phyloP scores from a whole-genome alignment of 2,888 invertebrate genomes.

The Pseudanteris insignis region DNA sequence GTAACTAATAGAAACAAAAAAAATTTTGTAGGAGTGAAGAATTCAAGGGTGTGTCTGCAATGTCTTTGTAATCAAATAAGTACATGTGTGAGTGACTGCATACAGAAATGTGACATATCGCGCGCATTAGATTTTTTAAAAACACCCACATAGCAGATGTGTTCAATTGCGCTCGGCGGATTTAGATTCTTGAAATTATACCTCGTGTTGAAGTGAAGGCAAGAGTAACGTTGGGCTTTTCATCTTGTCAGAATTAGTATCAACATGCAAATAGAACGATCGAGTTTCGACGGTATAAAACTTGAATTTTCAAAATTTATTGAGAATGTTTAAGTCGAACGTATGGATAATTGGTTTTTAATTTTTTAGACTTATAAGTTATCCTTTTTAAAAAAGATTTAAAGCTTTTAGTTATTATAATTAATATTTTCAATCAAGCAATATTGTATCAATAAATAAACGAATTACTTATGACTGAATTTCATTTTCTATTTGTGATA shows the following conservation, averaged over 20 bases:
- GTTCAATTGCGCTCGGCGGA: slow-evolving; percentile 49
- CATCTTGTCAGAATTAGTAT: slow-evolving; percentile 2
- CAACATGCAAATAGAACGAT: too few species aligned
- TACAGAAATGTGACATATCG: slow-evolving; percentile 53
- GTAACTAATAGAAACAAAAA: not conserved
- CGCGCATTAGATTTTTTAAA: slow-evolving; percentile 46
- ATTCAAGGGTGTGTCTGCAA: slow-evolving; percentile 51
- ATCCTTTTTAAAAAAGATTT: too few species aligned
- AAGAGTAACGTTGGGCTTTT: slow-evolving; percentile 7
- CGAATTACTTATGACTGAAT: too few species aligned
- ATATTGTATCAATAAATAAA: too few species aligned
- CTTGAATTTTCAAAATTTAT: slow-evolving; percentile 1
- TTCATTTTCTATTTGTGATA: too few species aligned
- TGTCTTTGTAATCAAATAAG: slow-evolving; percentile 49
- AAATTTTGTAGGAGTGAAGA: slow-evolving; percentile 33
- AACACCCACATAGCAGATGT: slow-evolving; percentile 55
- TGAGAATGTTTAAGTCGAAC: too few species aligned
- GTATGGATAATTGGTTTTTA: too few species aligned
- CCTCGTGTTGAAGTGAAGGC: slow-evolving; percentile 4
- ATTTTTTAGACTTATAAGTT: too few species aligned
- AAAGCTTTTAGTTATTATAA: too few species aligned
- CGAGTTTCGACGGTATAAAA: not conserved
- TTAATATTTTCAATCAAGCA: too few species aligned
- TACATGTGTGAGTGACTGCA: slow-evolving; percentile 41
- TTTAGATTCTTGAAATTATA: slow-evolving; percentile 43